A percentile compares a stretch with the other conserved stretches of the same genome.
These are phyloP conservation scores for Ceratina calcarata DNA, from an alignment of 1,140 invertebrate species.

Conservation along the genomic window DNA sequence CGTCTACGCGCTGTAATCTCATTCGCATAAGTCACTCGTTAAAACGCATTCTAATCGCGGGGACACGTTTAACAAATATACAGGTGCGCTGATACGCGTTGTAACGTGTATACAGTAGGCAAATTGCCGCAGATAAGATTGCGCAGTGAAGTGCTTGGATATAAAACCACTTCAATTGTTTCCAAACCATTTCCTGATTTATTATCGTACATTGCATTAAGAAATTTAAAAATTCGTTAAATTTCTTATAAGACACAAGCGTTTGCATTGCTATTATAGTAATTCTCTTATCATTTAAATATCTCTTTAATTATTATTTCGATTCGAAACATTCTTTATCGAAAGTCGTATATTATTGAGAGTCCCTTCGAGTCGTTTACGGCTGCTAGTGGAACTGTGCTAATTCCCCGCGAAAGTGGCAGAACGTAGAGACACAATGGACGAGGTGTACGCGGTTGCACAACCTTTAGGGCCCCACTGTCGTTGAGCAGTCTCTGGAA, in stretches of 20 bases:
- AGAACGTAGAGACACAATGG: slow-evolving; percentile 46
- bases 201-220: too few species aligned
- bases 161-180: background rate
- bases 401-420: slow-evolving; percentile 54
- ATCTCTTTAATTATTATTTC: too few species aligned
- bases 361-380: background rate
- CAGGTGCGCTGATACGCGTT: background rate
- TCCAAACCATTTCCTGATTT: background rate
- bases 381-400: slow-evolving; percentile 31
- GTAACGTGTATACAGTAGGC: background rate
- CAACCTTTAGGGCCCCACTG: slow-evolving; percentile 53
- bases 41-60: slow-evolving; percentile 22
- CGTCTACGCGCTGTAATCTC: slow-evolving; percentile 40
- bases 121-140: slow-evolving; percentile 9
- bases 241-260: too few species aligned
- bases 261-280: too few species aligned
- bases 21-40: slow-evolving; percentile 38
- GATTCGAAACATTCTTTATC: too few species aligned
- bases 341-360: too few species aligned
- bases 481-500: slow-evolving; percentile 63
- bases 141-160: background rate
- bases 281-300: too few species aligned
- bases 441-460: slow-evolving; percentile 40
- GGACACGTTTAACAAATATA: slow-evolving; percentile 36
- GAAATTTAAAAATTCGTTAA: too few species aligned